phyloP scores from a whole-genome alignment of 2,113 vertebrate genomes.

The Ahaetulla prasina region DNA sequence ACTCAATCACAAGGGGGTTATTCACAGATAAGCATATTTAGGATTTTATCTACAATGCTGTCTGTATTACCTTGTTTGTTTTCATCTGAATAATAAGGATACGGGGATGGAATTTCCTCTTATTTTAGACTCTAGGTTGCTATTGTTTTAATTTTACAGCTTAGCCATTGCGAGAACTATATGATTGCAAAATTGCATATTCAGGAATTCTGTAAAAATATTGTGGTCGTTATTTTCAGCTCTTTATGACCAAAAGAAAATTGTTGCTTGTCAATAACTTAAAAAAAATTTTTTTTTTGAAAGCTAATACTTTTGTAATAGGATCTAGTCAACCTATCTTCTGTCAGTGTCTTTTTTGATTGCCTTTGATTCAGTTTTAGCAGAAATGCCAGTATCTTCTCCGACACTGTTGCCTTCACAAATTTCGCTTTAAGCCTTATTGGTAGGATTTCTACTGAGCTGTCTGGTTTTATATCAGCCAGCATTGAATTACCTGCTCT shows the following conservation, averaged over 20 bases:
- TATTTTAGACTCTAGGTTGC: not conserved
- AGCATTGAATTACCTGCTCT: not conserved
- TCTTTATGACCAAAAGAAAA: not conserved
- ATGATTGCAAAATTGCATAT: not conserved
- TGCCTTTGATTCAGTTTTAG: not conserved
- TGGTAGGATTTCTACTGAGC: not conserved
- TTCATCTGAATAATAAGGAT: not conserved
- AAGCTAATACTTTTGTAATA: not conserved
- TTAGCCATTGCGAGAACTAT: not conserved
- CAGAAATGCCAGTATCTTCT: not conserved
- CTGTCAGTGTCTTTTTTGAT: not conserved
- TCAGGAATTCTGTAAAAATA: not conserved
- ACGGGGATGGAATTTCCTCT: not conserved
- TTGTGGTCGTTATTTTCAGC: not conserved
- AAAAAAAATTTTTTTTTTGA: not conserved
- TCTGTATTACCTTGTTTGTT: not conserved
- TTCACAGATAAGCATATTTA: not conserved
- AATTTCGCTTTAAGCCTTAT: not conserved
- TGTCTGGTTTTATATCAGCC: not conserved
- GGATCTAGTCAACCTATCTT: not conserved
- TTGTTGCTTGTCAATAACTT: not conserved
- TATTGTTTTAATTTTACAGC: not conserved
- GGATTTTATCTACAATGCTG: not conserved
- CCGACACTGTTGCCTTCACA: not conserved
- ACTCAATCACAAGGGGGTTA: not conserved